Conservation (phyloP, 2,113 vertebrate genomes). For the Corythaeola cristata region DNA sequence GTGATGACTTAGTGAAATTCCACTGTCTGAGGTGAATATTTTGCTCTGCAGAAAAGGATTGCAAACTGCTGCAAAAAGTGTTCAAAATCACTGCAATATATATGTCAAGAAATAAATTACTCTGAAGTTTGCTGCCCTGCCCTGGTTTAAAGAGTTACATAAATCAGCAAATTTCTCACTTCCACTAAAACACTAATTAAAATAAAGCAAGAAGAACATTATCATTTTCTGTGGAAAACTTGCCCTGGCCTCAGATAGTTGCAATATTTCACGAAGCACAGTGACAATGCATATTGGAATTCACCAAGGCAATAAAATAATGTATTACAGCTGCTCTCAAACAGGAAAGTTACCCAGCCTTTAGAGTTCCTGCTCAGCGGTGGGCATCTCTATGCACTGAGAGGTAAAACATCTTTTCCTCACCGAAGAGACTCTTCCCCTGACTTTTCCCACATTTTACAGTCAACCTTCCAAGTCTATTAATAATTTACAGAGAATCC, state of each 20-base stretch:
- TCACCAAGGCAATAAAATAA: not conserved
- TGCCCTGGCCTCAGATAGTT: not conserved
- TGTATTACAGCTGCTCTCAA: not conserved
- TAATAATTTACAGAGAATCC: not conserved
- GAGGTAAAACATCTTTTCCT: not conserved
- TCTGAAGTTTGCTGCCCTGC: slow-evolving; percentile 19
- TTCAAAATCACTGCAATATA: not conserved
- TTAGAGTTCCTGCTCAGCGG: not conserved
- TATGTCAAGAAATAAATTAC: slow-evolving; percentile 46
- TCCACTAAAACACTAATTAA: slow-evolving; percentile 27
- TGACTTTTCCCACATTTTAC: not conserved
- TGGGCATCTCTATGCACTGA: not conserved
- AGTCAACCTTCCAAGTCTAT: not conserved
- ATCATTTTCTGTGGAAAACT: not conserved
- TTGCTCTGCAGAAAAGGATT: not conserved
- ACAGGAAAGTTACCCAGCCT: not conserved
- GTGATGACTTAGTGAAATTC: not conserved
- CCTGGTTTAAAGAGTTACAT: slow-evolving; percentile 12
- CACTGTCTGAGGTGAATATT: not conserved
- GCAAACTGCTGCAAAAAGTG: slow-evolving; percentile 43
- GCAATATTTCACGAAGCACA: not conserved
- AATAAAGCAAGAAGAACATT: slow-evolving; percentile 37
- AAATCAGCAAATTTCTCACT: slow-evolving; percentile 45
- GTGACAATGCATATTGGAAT: not conserved
- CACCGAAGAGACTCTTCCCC: not conserved